A percentile compares a stretch with the other conserved stretches of the same genome.
These are phyloP conservation scores for Dermatemys mawii DNA, from an alignment of 2,113 vertebrate genomes.

Conservation along the genomic window DNA sequence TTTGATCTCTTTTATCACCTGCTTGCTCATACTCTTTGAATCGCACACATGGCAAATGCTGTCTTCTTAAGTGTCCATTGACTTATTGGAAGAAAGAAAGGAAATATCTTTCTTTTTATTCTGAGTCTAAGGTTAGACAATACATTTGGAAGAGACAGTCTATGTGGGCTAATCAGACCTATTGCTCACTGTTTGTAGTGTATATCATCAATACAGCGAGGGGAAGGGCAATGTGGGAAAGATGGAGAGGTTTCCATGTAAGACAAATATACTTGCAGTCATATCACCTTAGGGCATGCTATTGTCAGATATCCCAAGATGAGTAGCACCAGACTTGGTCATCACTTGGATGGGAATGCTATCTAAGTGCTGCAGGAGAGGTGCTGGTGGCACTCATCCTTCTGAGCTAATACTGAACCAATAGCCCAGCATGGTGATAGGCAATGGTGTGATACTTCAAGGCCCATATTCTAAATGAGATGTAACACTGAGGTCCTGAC, in stretches of 20 bases:
- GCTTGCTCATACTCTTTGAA: conserved; percentile 61
- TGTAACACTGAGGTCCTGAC: neutral
- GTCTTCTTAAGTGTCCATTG: conserved; percentile 61
- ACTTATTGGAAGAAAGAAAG: conserved; percentile 70
- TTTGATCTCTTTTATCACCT: conserved; percentile 71
- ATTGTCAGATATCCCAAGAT: neutral
- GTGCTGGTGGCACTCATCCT: neutral
- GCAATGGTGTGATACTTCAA: neutral
- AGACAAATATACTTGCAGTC: neutral
- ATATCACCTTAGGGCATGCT: neutral
- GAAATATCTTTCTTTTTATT: conserved; percentile 73
- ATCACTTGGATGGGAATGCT: neutral
- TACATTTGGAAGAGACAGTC: conserved; percentile 70
- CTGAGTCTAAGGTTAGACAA: conserved; percentile 54
- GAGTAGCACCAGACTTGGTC: neutral
- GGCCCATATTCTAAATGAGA: neutral
- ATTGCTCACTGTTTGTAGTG: conserved; percentile 68
- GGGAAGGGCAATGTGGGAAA: neutral
- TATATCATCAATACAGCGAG: conserved; percentile 50
- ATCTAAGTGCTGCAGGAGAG: neutral
- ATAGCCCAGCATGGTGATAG: neutral
- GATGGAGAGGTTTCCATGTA: neutral
- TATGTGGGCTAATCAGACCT: conserved; percentile 47
- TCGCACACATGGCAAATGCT: conserved; percentile 65
- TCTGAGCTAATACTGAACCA: neutral